These are phyloP conservation scores for Aselliscus stoliczkanus DNA, from an alignment of 2,797 vertebrate species.

Conservation along the genomic window DNA sequence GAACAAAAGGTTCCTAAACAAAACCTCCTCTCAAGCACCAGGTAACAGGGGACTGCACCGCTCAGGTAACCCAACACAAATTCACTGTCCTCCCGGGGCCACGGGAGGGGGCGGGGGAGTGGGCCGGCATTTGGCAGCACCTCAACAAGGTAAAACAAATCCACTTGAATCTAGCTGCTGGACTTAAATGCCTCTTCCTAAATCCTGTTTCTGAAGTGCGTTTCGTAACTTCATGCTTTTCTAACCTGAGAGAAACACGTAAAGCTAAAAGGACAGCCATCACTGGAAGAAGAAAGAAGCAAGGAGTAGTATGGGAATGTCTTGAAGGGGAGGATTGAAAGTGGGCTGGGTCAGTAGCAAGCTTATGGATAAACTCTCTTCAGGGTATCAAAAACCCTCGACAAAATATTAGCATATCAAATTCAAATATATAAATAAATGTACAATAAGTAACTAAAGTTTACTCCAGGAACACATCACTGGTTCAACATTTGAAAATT, in stretches of 20 bases:
- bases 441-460: neutral
- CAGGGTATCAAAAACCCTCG: neutral
- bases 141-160: neutral
- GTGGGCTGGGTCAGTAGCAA: neutral
- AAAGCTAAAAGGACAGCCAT: neutral
- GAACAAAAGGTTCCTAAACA: neutral
- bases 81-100: neutral
- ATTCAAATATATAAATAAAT: neutral
- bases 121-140: fast-evolving
- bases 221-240: neutral
- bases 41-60: fast-evolving
- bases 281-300: neutral
- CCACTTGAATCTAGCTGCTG: neutral
- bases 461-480: neutral
- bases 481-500: neutral
- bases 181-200: neutral
- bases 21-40: neutral
- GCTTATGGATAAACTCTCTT: neutral
- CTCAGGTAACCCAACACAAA: neutral
- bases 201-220: neutral
- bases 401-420: neutral
- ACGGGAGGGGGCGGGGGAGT: too few species aligned
- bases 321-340: neutral
- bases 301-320: neutral
- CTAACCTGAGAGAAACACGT: neutral